These are phyloP conservation scores for Tinea trinotella DNA, from an alignment of 2,888 invertebrate genomes.

Conservation along the genomic window DNA sequence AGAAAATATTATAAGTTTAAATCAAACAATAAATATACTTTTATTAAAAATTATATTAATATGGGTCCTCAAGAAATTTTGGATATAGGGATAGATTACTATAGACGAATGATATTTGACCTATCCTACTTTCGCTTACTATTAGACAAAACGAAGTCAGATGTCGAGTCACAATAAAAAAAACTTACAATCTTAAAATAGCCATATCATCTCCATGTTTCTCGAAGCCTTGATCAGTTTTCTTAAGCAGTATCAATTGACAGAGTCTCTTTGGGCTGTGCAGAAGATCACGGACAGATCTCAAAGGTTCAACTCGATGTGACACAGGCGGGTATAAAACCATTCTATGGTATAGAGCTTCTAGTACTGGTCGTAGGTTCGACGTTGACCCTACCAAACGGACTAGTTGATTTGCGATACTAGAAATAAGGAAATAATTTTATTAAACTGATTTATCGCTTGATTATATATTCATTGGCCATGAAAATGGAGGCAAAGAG, in stretches of 20 bases:
- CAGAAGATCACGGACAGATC: slow-evolving; percentile 85
- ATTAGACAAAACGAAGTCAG: too few relatives aligned
- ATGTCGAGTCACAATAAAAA: too few relatives aligned
- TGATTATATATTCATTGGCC: neutral
- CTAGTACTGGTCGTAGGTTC: slow-evolving; percentile 90
- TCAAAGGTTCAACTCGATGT: slow-evolving; percentile 87
- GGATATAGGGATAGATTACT: too few relatives aligned
- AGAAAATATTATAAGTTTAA: too few relatives aligned
- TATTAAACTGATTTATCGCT: neutral
- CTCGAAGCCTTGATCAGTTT: slow-evolving; percentile 63
- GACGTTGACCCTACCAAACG: slow-evolving; percentile 90
- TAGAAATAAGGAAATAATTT: slow-evolving; percentile 37
- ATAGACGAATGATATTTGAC: too few relatives aligned
- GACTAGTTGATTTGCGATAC: slow-evolving; percentile 91
- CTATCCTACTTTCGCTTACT: too few relatives aligned
- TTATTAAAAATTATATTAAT: too few relatives aligned
- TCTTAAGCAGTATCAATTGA: slow-evolving; percentile 80
- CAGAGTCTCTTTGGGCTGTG: slow-evolving; percentile 85
- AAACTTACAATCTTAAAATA: slow-evolving; percentile 81
- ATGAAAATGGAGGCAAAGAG: neutral
- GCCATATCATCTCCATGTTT: slow-evolving; percentile 83
- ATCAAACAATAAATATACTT: too few relatives aligned
- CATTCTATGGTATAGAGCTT: slow-evolving; percentile 95
- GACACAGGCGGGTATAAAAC: slow-evolving; percentile 88
- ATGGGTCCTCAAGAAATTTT: too few relatives aligned